These are phyloP conservation scores for Rhinopomastus cyanomelas DNA, from an alignment of 2,113 vertebrate genomes.

Conservation along the genomic window DNA sequence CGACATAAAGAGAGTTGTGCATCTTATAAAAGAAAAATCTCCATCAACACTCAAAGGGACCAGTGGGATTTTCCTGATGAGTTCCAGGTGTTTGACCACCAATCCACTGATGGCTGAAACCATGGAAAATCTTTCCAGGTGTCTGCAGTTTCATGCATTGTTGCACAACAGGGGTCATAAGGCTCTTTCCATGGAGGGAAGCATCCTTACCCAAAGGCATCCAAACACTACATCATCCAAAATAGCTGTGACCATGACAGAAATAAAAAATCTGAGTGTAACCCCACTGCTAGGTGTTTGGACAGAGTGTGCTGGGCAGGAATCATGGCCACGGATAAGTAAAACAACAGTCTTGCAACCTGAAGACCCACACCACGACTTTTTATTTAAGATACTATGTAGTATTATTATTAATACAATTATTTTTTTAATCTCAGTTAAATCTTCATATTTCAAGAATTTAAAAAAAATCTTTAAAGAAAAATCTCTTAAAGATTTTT, in stretches of 20 bases:
- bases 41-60: conserved; percentile 27
- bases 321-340: neutral
- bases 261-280: fast-evolving
- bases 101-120: neutral
- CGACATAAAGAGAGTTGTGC: neutral
- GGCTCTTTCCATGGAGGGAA: conserved; percentile 14
- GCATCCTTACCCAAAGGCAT: neutral
- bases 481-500: no score
- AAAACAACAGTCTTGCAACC: neutral
- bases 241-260: neutral
- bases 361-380: no score
- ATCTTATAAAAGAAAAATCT: conserved; percentile 20
- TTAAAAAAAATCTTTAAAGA: no score
- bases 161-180: conserved; percentile 38
- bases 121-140: conserved; percentile 63
- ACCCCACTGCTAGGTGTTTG: fast-evolving
- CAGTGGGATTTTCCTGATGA: conserved; percentile 14
- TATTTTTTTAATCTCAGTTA: no score
- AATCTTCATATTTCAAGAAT: no score
- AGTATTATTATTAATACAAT: no score
- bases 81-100: conserved; percentile 44
- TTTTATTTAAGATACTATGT: no score
- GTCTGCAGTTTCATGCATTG: conserved; percentile 54
- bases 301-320: neutral
- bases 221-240: neutral